A percentile compares a stretch with the other conserved stretches of the same genome.
Evolutionary conservation across 2,797 vertebrate species (phyloP).

Genomic region (Emydoidea blandingii): DNA sequence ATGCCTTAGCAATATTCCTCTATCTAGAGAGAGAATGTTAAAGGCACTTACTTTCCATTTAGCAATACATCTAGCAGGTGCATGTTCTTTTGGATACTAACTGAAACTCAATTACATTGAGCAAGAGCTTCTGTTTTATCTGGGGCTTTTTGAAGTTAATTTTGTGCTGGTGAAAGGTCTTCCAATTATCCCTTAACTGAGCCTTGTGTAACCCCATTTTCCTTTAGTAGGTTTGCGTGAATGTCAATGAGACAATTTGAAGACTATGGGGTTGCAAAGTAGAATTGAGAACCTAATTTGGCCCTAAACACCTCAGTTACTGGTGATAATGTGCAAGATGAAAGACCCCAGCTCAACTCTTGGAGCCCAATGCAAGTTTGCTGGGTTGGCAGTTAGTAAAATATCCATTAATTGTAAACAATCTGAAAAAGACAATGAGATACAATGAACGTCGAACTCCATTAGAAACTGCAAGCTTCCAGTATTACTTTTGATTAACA

Average conservation of each 20-base stretch:
- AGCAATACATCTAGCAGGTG: not conserved
- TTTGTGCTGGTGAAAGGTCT: not conserved
- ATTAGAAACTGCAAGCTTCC: not conserved
- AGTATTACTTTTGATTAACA: not conserved
- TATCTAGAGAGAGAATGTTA: not conserved
- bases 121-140: not conserved
- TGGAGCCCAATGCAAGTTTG: constrained; percentile 56
- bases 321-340: constrained; percentile 14
- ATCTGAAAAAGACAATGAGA: constrained; percentile 19
- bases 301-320: constrained; percentile 17
- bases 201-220: constrained; percentile 9
- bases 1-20: not conserved
- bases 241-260: not conserved
- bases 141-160: not conserved
- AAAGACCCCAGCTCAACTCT: constrained; percentile 57
- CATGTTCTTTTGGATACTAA: not conserved
- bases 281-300: constrained; percentile 36
- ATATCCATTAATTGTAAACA: not conserved
- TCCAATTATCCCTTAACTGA: not conserved
- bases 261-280: constrained; percentile 12
- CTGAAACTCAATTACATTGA: not conserved
- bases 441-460: not conserved
- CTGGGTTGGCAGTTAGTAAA: constrained; percentile 35
- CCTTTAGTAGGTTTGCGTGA: not conserved
- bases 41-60: not conserved